A percentile compares a stretch with the other conserved stretches of the same genome.
Evolutionary conservation across 2,888 invertebrate genomes (phyloP).

Genomic region (Lochmaea crataegi): DNA sequence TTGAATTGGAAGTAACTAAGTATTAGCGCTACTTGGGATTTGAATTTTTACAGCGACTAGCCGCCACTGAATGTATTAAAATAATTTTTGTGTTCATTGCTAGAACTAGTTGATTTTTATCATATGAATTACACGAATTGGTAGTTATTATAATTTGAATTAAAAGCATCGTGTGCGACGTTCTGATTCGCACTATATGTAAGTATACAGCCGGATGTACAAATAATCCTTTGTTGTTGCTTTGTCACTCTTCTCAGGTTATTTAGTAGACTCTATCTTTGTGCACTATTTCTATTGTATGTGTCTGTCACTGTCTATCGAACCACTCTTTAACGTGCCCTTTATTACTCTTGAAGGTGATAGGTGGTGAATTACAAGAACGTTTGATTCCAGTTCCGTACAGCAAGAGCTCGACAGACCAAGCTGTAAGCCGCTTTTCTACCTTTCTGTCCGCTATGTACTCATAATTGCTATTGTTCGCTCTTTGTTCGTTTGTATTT

Average conservation of each 20-base stretch:
- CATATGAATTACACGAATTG: background rate
- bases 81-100: background rate
- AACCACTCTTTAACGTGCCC: slow-evolving; percentile 81
- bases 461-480: slow-evolving; percentile 63
- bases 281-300: slow-evolving; percentile 66
- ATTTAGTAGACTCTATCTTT: slow-evolving; percentile 67
- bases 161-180: background rate
- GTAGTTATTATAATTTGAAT: background rate
- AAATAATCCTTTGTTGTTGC: slow-evolving; percentile 39
- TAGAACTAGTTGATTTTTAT: background rate
- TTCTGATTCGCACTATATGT: slow-evolving; percentile 1
- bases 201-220: slow-evolving; percentile 4
- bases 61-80: background rate
- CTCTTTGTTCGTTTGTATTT: slow-evolving; percentile 65
- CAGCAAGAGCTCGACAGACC: slow-evolving; percentile 99
- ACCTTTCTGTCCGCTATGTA: slow-evolving; percentile 68
- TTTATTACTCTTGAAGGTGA: slow-evolving; percentile 97
- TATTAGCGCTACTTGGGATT: no score
- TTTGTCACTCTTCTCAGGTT: slow-evolving; percentile 56
- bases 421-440: slow-evolving; percentile 96
- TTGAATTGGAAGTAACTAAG: no score
- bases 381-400: slow-evolving; percentile 99
- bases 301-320: slow-evolving; percentile 69
- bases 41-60: no score
- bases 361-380: slow-evolving; percentile 99